Evolutionary conservation across 2,888 invertebrate genomes (phyloP).

Genomic region (Koerneria pararmatus): DNA sequence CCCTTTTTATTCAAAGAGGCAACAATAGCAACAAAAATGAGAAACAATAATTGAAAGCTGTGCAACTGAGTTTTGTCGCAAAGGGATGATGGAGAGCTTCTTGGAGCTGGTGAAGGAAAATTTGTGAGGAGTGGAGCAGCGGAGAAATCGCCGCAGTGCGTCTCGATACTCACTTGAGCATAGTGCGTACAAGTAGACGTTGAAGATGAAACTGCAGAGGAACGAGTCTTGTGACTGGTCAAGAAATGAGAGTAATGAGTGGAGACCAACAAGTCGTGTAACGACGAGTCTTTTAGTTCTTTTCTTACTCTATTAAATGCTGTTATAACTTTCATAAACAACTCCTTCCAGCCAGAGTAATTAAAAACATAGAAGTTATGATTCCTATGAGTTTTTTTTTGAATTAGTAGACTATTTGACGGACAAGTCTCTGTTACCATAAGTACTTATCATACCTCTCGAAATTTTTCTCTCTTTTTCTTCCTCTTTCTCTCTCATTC

Average conservation of each 20-base stretch:
- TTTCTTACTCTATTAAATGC: not conserved
- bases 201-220: constrained; percentile 61
- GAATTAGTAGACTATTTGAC: constrained; percentile 3
- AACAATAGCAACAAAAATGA: too few relatives aligned
- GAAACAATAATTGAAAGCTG: too few relatives aligned
- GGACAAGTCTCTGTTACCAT: constrained; percentile 3
- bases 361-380: constrained; percentile 7
- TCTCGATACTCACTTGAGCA: constrained; percentile 52
- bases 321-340: not conserved
- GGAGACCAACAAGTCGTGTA: not conserved
- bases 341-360: not conserved
- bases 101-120: too few relatives aligned
- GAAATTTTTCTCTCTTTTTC: not conserved
- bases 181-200: constrained; percentile 60
- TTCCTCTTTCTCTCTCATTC: not conserved
- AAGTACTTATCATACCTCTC: not conserved
- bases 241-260: too few relatives aligned
- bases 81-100: too few relatives aligned
- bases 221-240: not conserved
- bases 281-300: not conserved
- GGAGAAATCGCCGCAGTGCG: constrained; percentile 44
- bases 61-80: too few relatives aligned
- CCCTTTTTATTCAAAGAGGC: too few relatives aligned
- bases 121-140: too few relatives aligned
- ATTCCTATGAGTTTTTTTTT: constrained; percentile 5